These are phyloP conservation scores for Sebastes oblongus DNA, from an alignment of 2,797 vertebrate genomes.

Conservation along the genomic window DNA sequence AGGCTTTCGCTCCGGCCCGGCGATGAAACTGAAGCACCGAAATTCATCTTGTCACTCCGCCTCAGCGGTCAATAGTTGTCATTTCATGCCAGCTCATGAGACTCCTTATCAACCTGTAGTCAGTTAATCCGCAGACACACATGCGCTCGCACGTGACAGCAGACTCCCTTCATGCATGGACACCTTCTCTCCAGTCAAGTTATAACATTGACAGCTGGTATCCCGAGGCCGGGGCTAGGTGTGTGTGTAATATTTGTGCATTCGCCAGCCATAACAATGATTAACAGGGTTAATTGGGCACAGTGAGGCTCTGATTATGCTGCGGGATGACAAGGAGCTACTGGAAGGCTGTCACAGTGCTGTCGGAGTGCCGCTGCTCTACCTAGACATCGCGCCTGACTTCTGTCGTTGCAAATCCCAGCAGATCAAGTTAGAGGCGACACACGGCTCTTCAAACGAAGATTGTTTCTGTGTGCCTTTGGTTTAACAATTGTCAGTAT, in stretches of 20 bases:
- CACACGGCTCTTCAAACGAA: conserved; percentile 23
- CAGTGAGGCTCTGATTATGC: conserved; percentile 59
- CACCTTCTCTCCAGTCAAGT: conserved; percentile 37
- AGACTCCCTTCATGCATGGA: conserved; percentile 41
- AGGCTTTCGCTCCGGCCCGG: conserved; percentile 10
- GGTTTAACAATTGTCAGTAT: conserved; percentile 1
- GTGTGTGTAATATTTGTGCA: conserved; percentile 40
- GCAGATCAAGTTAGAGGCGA: conserved; percentile 27
- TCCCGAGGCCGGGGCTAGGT: conserved; percentile 46
- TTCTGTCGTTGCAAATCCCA: conserved; percentile 58
- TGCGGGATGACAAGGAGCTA: conserved; percentile 50
- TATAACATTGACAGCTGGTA: conserved; percentile 44
- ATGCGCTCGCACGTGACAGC: conserved; percentile 8
- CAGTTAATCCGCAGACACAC: conserved; percentile 26
- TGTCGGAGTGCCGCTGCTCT: not conserved
- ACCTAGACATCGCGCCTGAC: conserved; percentile 24
- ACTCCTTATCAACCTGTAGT: conserved; percentile 38
- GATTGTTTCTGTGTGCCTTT: not conserved
- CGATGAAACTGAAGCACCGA: conserved; percentile 28
- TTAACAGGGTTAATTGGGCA: conserved; percentile 73
- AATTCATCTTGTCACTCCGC: conserved; percentile 43
- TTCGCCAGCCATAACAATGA: conserved; percentile 63
- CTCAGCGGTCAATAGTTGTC: conserved; percentile 45
- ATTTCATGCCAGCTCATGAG: conserved; percentile 52
- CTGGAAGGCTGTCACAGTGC: conserved; percentile 52